A percentile compares a stretch with the other conserved stretches of the same genome.
Conservation (phyloP, 2,888 invertebrate genomes). For the Chaitophorus viminalis region DNA sequence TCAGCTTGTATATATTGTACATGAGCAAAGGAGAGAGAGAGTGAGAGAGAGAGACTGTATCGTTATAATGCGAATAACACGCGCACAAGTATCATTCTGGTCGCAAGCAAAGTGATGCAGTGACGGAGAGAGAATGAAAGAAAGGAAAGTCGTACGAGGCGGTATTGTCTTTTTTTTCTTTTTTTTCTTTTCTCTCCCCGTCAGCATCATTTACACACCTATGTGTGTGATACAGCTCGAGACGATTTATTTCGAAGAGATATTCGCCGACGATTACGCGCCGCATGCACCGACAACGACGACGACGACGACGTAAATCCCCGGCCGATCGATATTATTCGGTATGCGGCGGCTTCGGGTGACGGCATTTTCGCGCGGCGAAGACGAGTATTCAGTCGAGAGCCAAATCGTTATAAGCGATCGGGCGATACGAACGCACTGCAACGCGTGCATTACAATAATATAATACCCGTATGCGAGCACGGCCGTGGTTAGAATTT, state of each 20-base stretch:
- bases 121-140: neutral
- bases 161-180: constrained; percentile 32
- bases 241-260: constrained; percentile 55
- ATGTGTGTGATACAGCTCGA: neutral
- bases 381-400: constrained; percentile 29
- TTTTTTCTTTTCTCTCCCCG: neutral
- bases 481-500: neutral
- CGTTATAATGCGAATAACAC: too few species aligned
- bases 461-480: neutral
- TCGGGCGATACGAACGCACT: constrained; percentile 1
- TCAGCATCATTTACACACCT: neutral
- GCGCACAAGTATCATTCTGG: neutral
- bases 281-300: neutral
- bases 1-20: too few species aligned
- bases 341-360: constrained; percentile 29
- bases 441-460: neutral
- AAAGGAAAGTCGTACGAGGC: neutral
- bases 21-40: neutral
- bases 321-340: constrained; percentile 50
- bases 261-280: constrained; percentile 36
- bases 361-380: constrained; percentile 50
- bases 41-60: neutral
- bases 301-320: constrained; percentile 47
- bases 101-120: neutral
- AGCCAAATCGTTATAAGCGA: constrained; percentile 49